Base-by-base conservation (phyloP, 2,113 vertebrate genomes). In the Urocolius indicus region DNA sequence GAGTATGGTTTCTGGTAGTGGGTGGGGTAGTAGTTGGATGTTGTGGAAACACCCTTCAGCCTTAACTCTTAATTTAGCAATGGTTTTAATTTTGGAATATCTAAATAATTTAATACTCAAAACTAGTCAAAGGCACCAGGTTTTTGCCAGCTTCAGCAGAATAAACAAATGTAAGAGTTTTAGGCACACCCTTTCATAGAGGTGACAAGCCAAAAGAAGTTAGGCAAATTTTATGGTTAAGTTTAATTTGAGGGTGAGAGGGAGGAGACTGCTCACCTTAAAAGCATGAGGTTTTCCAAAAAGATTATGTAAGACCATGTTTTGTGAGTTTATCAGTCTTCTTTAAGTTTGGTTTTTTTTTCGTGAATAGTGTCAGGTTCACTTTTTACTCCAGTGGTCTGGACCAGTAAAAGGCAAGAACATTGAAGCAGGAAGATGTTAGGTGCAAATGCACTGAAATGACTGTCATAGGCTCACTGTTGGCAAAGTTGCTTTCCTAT, bases 121-220 rank as follows among this genome's bases (percentile, higher is more conserved):
- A 93, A 63, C 38, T 41, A 78, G 52, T 90, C 76, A 69, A 89
- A 87, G 55, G 23, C 66, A 68, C 23, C 36, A 45, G 24, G 30
- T 23, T 86, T 78, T 93, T 94, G 51, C 77, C 81, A 89, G 63
- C 58, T 79, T 82, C 71, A 83, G 67, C 74, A 83, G 58, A 85
- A 76, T 76, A 79, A 95, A 73, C 49, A 72, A 95, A 73, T 82
- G 12, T 12, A 68, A 81, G 43, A 61, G 20, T 61, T 58, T 29
- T 20, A 87, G 69, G 66, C n/a, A 73, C 54, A 65, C 49, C n/a
- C n/a, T 91, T 95, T 79, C 24, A 26, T 26, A 26, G 48, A 72
- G 36, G n/a, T 76, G 89, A 79, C 57, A 94, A 91, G 21, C 86
- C 81, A 92, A 86, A 78, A 52, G 84, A 90, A 92, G n/a, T 62